phyloP scores from a whole-genome alignment of 2,113 vertebrate genomes.

The Malurus melanocephalus region DNA sequence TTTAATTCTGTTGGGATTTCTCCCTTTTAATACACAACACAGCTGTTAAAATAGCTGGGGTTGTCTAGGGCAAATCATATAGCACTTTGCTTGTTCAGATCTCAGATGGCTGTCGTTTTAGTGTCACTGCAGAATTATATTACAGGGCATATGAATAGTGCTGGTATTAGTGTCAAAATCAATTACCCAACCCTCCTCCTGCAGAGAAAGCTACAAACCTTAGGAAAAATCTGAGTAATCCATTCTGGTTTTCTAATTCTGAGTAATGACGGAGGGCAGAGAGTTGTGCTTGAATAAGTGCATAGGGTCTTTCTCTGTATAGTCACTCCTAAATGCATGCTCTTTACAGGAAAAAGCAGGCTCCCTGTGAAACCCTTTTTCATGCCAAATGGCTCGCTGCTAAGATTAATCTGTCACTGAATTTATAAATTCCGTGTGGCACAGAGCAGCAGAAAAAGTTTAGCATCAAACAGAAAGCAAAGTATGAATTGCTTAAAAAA shows the following conservation, averaged over 20 bases:
- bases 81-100: conserved; percentile 64
- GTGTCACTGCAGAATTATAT: conserved; percentile 36
- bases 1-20: conserved; percentile 60
- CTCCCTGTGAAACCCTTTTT: conserved; percentile 62
- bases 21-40: conserved; percentile 59
- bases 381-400: conserved; percentile 54
- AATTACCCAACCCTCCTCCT: conserved; percentile 59
- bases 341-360: conserved; percentile 65
- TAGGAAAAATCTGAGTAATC: conserved; percentile 35
- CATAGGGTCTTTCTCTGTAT: conserved; percentile 36
- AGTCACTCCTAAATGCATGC: conserved; percentile 50
- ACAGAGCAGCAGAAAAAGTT: conserved; percentile 39
- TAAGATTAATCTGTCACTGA: conserved; percentile 65
- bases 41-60: conserved; percentile 72
- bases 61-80: conserved; percentile 59
- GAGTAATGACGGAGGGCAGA: conserved; percentile 63
- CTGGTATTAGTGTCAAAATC: conserved; percentile 58
- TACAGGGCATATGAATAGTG: conserved; percentile 41
- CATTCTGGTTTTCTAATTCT: conserved; percentile 58
- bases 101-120: conserved; percentile 48
- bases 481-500: conserved; percentile 44
- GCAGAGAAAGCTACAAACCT: conserved; percentile 44
- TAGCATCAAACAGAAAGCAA: conserved; percentile 45
- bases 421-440: conserved; percentile 64
- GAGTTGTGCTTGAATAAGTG: conserved; percentile 55